phyloP scores from a whole-genome alignment of 2,888 invertebrate genomes.

The Deilephila elpenor region DNA sequence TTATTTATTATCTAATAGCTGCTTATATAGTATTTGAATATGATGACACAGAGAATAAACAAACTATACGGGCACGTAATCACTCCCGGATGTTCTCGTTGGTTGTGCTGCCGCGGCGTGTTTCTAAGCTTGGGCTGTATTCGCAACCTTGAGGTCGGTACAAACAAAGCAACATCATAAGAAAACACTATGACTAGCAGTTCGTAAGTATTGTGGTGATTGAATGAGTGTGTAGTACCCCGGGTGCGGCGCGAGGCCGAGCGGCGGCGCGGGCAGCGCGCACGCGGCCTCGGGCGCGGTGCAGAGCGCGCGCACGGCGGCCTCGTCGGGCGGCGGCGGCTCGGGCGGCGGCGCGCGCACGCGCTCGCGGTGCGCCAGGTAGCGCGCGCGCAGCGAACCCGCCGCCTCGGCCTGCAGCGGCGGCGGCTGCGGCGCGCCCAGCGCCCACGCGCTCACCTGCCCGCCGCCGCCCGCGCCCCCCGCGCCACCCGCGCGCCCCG shows the following conservation, averaged over 20 bases:
- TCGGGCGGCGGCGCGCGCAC: conserved; percentile 38
- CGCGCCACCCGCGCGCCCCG: conserved; percentile 41
- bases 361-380: conserved; percentile 40
- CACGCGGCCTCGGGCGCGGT: conserved; percentile 44
- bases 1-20: too few species aligned
- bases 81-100: too few species aligned
- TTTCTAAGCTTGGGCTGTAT: too few species aligned
- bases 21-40: too few species aligned
- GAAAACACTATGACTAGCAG: too few species aligned
- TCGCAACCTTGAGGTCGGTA: too few species aligned
- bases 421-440: conserved; percentile 46
- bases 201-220: neutral
- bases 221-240: conserved; percentile 41
- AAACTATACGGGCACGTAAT: too few species aligned
- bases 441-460: conserved; percentile 52
- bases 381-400: conserved; percentile 43
- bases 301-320: conserved; percentile 59
- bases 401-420: conserved; percentile 41
- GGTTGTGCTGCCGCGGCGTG: too few species aligned
- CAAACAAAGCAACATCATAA: too few species aligned
- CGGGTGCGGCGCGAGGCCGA: conserved; percentile 54
- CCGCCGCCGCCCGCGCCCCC: conserved; percentile 42
- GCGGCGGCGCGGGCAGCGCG: conserved; percentile 44
- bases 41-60: too few species aligned
- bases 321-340: conserved; percentile 46